These are phyloP conservation scores for Drosophila varians DNA, from an alignment of 1,140 invertebrate genomes.

Conservation along the genomic window DNA sequence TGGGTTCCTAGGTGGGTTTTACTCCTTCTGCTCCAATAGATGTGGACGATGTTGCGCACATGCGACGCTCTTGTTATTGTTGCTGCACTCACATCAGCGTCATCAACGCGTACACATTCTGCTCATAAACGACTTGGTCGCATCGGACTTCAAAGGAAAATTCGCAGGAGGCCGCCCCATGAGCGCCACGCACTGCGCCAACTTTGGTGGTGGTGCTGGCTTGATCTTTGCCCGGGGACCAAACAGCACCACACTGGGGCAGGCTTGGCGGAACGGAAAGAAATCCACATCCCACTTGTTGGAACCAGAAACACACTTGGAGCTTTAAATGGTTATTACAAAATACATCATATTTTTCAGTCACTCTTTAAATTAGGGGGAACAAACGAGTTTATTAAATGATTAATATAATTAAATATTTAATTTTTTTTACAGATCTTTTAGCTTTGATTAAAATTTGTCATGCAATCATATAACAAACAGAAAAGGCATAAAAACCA, in stretches of 20 bases:
- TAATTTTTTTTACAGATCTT: neutral
- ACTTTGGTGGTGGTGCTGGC: conserved; percentile 67
- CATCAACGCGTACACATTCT: conserved; percentile 72
- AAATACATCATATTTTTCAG: too few species aligned
- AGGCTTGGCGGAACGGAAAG: conserved; percentile 27
- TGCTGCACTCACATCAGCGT: conserved; percentile 62
- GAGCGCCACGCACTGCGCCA: conserved; percentile 66
- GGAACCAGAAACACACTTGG: conserved; percentile 21
- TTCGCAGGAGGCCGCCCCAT: conserved; percentile 41
- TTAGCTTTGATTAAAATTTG: neutral
- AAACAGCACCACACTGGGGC: conserved; percentile 11
- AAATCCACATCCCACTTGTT: conserved; percentile 76
- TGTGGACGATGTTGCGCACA: conserved; percentile 60
- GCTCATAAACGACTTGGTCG: conserved; percentile 65
- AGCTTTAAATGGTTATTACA: neutral
- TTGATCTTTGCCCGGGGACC: conserved; percentile 69
- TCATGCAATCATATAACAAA: neutral
- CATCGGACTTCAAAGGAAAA: conserved; percentile 68
- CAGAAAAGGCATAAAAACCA: neutral
- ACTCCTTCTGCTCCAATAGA: conserved; percentile 77
- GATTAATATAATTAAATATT: neutral
- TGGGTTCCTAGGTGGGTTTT: conserved; percentile 61
- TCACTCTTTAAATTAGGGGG: too few species aligned
- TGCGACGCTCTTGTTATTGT: conserved; percentile 52
- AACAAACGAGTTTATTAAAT: neutral